phyloP scores from a whole-genome alignment of 2,113 vertebrate species.

The Serinus canaria region DNA sequence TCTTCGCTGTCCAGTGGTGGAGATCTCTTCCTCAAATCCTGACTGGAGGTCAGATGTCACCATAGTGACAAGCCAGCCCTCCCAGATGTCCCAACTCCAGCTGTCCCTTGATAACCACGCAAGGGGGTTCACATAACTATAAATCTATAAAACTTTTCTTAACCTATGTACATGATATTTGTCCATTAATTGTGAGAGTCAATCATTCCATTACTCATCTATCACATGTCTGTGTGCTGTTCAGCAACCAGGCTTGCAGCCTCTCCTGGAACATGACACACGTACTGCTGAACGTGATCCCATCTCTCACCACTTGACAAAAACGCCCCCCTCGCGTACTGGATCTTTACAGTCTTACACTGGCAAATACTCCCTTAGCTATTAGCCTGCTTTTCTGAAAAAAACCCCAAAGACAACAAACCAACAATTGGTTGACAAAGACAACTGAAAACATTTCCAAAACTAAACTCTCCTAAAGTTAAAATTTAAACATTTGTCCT shows the following conservation, averaged over 20 bases:
- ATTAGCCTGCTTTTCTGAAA: background rate
- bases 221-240: rapidly evolving
- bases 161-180: too few species aligned
- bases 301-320: background rate
- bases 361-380: background rate
- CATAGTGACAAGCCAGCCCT: too few species aligned
- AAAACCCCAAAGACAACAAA: background rate
- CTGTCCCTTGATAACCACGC: too few species aligned
- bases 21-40: too few species aligned
- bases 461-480: background rate
- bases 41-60: too few species aligned
- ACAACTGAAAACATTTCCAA: background rate
- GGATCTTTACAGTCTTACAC: background rate
- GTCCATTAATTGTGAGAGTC: too few species aligned
- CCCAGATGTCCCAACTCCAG: too few species aligned
- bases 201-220: too few species aligned
- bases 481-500: background rate
- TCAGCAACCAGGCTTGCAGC: background rate
- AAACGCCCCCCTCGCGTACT: background rate
- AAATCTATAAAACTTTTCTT: too few species aligned
- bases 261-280: background rate
- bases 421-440: background rate
- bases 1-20: too few species aligned
- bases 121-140: too few species aligned
- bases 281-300: rapidly evolving